Percentiles rank a stretch among this genome's conserved stretches.
These are phyloP conservation scores for Zingel zingel DNA, from an alignment of 2,113 vertebrate genomes.

Conservation along the genomic window DNA sequence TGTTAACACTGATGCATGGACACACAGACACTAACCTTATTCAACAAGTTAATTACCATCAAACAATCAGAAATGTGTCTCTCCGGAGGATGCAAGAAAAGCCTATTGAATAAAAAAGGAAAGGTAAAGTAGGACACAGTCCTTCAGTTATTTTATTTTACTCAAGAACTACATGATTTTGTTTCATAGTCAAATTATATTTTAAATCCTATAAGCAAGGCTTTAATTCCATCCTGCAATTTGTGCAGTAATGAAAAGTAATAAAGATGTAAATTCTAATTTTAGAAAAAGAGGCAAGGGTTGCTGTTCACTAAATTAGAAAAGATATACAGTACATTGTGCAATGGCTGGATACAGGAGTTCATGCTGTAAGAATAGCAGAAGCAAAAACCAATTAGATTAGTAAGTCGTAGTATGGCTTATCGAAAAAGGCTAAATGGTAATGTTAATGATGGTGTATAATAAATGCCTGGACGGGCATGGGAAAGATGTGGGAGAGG, in stretches of 20 bases:
- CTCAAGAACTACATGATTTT: background rate
- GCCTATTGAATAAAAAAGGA: background rate
- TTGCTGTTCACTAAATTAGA: background rate
- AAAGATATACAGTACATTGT: background rate
- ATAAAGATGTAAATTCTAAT: slow-evolving; percentile 6
- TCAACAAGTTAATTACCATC: background rate
- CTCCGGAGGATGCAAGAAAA: background rate
- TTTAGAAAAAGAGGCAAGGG: background rate
- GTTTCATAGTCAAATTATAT: background rate
- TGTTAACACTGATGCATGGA: background rate
- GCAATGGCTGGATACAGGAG: background rate
- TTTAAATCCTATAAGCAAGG: background rate
- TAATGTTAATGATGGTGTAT: background rate
- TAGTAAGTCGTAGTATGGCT: background rate
- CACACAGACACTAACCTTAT: background rate
- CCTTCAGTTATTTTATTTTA: background rate
- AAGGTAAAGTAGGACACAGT: background rate
- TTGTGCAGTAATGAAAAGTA: background rate
- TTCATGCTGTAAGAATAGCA: background rate
- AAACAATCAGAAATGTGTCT: background rate
- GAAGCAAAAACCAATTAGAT: background rate
- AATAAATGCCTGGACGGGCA: background rate
- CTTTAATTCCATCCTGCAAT: slow-evolving; percentile 14
- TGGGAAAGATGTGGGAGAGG: slow-evolving; percentile 15
- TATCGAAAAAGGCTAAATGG: background rate